Evolutionary conservation across 1,140 invertebrate genomes (phyloP), one percentile per base, ranked within the genome.

Genomic region (Thaumatotibia leucotreta): DNA sequence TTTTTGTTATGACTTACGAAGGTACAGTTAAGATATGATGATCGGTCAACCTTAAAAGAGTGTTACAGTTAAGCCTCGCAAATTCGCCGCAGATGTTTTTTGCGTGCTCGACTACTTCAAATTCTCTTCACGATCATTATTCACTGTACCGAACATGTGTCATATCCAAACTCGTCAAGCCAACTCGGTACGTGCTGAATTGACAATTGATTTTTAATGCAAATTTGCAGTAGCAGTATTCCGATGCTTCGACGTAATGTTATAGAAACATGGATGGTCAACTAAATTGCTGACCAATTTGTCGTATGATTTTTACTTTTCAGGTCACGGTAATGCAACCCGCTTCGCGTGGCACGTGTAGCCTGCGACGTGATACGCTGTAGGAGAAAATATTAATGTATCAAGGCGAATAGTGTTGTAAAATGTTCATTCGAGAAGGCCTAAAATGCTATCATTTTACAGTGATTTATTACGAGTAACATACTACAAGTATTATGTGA

Each of bases 131-230:
- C 71, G 77, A 66, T 20, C 27, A 61, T 70, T 23, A 67, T 66
- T 66, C 62, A 73, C 67, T 68, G 70, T 66, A 69, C 71, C 32
- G 32, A 74, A 87, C 86, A 89, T 83, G 74, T 89, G 85, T 89
- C 80, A 84, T 79, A 80, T 78, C 84, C 83, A 82, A 86, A 86
- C 67, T 70, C 20, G 75, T 79, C 72, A 22, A 63, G 62, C 63
- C 64, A 73, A 68, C 67, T 64, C 54, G 70, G 58, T 75, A 80
- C 67, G 72, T 67, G 76, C 74, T 83, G 85, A 88, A 83, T 87
- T 64, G 62, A 65, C 78, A 84, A 86, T 84, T 67, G 74, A 39
- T 63, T 78, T 77, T 84, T 84, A 81, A 85, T 86, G 77, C 74
- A 79, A 84, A 86, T 84, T 76, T 65, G 72, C 62, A 45, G 67